These are phyloP conservation scores for Cygnus atratus DNA, from an alignment of 2,113 vertebrate species.

Conservation along the genomic window DNA sequence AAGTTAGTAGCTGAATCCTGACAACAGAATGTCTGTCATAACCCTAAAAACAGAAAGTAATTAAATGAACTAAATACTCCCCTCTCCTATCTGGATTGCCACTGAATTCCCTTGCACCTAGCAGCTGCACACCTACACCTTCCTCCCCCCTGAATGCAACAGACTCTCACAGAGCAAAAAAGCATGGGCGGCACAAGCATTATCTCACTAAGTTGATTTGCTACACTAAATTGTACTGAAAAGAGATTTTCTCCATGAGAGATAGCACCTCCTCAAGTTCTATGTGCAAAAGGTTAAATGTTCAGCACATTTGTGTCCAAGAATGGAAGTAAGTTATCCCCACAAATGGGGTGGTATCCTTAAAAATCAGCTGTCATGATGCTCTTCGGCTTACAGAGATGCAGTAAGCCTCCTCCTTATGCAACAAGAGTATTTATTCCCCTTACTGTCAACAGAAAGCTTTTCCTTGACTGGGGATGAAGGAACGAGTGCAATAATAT, in stretches of 20 bases:
- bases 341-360: not conserved
- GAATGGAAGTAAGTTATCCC: not conserved
- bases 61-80: not conserved
- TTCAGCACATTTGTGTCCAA: not conserved
- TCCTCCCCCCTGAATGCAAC: not conserved
- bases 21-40: not conserved
- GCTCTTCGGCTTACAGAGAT: not conserved
- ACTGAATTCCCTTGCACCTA: not conserved
- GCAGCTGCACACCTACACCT: not conserved
- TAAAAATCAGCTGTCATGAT: not conserved
- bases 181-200: not conserved
- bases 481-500: not conserved
- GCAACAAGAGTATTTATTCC: not conserved
- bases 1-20: not conserved
- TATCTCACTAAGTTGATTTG: not conserved
- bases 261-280: not conserved
- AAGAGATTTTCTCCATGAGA: not conserved
- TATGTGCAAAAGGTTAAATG: fast-evolving
- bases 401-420: not conserved
- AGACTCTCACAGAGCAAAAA: not conserved
- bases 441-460: not conserved
- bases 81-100: not conserved
- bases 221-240: not conserved
- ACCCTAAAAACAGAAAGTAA: not conserved
- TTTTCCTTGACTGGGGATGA: not conserved